Evolutionary conservation across 2,888 invertebrate genomes (phyloP).

Genomic region (Sceliomorpha sp.): DNA sequence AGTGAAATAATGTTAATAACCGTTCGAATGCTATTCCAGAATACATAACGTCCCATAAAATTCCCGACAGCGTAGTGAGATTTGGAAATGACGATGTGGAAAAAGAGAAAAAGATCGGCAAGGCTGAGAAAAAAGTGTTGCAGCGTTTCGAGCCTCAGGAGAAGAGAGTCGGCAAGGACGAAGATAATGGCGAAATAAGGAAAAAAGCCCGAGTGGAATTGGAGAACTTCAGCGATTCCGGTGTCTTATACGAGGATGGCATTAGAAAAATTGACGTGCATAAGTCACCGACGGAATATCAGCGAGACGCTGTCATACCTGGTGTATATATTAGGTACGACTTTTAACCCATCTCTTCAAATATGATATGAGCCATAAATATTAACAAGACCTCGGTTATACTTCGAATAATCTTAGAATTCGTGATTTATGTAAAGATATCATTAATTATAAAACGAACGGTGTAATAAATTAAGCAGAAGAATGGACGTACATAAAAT

Average conservation of each 20-base stretch:
- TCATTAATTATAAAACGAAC: too few relatives aligned
- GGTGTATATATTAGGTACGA: slow-evolving; percentile 63
- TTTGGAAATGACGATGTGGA: slow-evolving; percentile 59
- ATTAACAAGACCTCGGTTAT: too few relatives aligned
- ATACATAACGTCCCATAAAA: slow-evolving; percentile 46
- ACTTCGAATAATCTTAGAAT: too few relatives aligned
- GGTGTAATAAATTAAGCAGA: too few relatives aligned
- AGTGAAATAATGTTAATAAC: slow-evolving; percentile 18
- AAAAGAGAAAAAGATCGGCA: slow-evolving; percentile 50
- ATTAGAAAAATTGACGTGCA: slow-evolving; percentile 63
- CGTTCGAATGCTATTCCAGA: slow-evolving; percentile 38
- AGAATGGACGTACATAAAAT: too few relatives aligned
- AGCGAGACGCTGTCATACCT: slow-evolving; percentile 67
- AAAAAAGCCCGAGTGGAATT: slow-evolving; percentile 70
- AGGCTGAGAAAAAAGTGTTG: slow-evolving; percentile 51
- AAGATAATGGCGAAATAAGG: slow-evolving; percentile 62
- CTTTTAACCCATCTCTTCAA: neutral
- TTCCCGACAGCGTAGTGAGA: slow-evolving; percentile 49
- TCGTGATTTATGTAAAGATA: too few relatives aligned
- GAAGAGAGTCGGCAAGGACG: slow-evolving; percentile 68
- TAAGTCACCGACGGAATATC: slow-evolving; percentile 57
- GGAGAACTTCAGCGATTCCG: slow-evolving; percentile 72
- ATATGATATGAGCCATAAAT: too few relatives aligned
- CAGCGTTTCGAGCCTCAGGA: slow-evolving; percentile 67
- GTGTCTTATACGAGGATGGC: slow-evolving; percentile 71